These are phyloP conservation scores for Portunus trituberculatus DNA, from an alignment of 1,140 invertebrate species.

Conservation along the genomic window DNA sequence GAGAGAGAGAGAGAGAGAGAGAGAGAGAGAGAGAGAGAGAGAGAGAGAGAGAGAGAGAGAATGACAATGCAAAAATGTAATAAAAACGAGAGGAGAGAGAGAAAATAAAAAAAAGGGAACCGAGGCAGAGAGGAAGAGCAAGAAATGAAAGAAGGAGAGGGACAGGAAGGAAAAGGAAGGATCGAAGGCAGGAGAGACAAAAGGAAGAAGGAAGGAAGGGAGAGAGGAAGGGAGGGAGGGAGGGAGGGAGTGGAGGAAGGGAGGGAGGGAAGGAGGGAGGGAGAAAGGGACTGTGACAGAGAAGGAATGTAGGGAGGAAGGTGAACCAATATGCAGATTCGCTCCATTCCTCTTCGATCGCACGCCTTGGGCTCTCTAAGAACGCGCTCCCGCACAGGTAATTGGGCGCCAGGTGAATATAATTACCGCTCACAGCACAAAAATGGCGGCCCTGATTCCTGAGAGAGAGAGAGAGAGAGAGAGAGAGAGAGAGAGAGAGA, in stretches of 20 bases:
- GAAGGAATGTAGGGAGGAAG: not conserved
- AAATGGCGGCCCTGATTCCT: no score
- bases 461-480: not conserved
- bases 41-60: not conserved
- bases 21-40: not conserved
- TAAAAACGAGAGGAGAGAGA: not conserved
- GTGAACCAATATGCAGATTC: not conserved
- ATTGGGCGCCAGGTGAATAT: not conserved
- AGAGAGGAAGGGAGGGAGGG: no score
- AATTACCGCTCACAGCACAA: not conserved
- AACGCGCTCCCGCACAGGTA: not conserved
- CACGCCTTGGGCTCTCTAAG: not conserved
- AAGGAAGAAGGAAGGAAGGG: not conserved
- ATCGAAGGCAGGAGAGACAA: not conserved
- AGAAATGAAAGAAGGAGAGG: not conserved
- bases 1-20: conserved; percentile 18
- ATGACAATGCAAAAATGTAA: not conserved
- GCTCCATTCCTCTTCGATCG: not conserved
- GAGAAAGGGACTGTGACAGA: not conserved
- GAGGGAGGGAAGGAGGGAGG: not conserved
- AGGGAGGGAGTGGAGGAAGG: not conserved
- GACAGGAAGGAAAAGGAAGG: not conserved
- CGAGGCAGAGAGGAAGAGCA: not conserved
- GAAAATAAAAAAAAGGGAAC: not conserved
- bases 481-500: conserved; percentile 12